Percentiles rank a stretch among this genome's conserved stretches.
Conservation (phyloP, 1,140 invertebrate species). For the Penaeus japonicus region DNA sequence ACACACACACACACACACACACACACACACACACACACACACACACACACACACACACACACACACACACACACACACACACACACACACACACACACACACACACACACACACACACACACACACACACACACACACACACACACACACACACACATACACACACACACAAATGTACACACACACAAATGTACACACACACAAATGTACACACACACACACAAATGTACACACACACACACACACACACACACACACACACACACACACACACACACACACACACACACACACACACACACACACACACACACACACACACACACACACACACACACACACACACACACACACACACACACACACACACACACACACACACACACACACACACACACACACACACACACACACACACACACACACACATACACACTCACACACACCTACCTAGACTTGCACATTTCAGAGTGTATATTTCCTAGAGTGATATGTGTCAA, state of each 20-base stretch:
- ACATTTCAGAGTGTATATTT: background rate
- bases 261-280: background rate
- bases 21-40: background rate
- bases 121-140: background rate
- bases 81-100: too few species aligned
- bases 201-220: background rate
- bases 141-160: background rate
- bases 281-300: background rate
- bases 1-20: background rate
- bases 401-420: too few species aligned
- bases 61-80: background rate
- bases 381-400: background rate
- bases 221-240: background rate
- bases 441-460: background rate
- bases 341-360: background rate
- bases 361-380: background rate
- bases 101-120: background rate
- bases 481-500: background rate
- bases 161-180: background rate
- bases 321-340: background rate
- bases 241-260: background rate
- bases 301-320: background rate
- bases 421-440: background rate
- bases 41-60: background rate
- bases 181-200: background rate